These are phyloP conservation scores for Rhadinocentrus ornatus DNA, from an alignment of 2,797 vertebrate species.

Conservation along the genomic window DNA sequence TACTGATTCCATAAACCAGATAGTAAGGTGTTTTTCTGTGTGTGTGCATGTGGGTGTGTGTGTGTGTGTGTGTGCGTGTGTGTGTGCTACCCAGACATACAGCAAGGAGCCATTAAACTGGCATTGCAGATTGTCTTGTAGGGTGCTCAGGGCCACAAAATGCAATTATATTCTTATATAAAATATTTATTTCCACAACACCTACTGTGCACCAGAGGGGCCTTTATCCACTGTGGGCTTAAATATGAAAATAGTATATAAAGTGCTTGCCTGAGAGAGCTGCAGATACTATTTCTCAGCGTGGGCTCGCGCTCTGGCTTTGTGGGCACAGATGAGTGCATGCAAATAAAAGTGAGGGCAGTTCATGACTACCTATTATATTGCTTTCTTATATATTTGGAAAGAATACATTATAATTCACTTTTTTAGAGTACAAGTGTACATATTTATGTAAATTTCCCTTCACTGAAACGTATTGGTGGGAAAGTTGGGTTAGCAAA, in stretches of 20 bases:
- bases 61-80: conserved; percentile 13
- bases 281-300: conserved; percentile 59
- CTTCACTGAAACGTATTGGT: background rate
- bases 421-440: conserved; percentile 2
- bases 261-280: conserved; percentile 66
- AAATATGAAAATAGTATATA: conserved; percentile 75
- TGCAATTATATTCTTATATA: conserved; percentile 79
- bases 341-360: conserved; percentile 40
- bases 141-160: conserved; percentile 80
- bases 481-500: background rate
- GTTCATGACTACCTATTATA: conserved; percentile 33
- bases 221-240: conserved; percentile 63
- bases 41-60: conserved; percentile 13
- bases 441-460: background rate
- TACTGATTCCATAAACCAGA: conserved; percentile 37
- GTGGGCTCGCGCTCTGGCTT: conserved; percentile 32
- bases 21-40: background rate
- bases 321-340: conserved; percentile 37
- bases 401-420: conserved; percentile 32
- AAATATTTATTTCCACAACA: conserved; percentile 83
- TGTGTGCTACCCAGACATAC: conserved; percentile 18
- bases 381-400: conserved; percentile 38
- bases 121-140: conserved; percentile 75
- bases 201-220: conserved; percentile 71
- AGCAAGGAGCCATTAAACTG: conserved; percentile 70